Conservation (phyloP, 1,140 invertebrate species). For the Homalodisca vitripennis region DNA sequence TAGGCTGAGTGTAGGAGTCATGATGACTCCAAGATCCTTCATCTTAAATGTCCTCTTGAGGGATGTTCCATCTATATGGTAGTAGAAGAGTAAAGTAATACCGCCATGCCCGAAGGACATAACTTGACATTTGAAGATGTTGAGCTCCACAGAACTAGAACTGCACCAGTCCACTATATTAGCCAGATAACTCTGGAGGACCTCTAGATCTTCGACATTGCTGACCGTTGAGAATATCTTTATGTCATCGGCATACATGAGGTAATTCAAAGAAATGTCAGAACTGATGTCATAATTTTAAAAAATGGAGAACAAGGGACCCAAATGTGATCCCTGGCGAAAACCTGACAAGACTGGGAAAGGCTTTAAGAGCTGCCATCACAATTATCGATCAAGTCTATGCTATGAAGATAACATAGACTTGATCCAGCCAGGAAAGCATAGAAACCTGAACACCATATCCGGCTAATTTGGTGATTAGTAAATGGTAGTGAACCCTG, state of each 20-base stretch:
- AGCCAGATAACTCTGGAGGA: not conserved
- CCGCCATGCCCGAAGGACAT: not conserved
- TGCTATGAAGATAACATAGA: not conserved
- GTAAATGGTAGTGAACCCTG: slow-evolving; percentile 30
- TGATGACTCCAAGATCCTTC: not conserved
- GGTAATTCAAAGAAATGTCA: not conserved
- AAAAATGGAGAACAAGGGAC: not conserved
- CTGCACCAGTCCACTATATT: not conserved
- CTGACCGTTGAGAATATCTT: not conserved
- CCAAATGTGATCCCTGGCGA: not conserved
- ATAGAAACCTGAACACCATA: slow-evolving; percentile 23
- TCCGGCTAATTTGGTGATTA: slow-evolving; percentile 27
- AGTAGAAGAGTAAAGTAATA: not conserved
- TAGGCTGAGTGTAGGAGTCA: not conserved
- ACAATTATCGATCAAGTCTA: not conserved
- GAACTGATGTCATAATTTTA: not conserved
- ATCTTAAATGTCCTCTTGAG: not conserved
- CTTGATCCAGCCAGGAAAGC: not conserved
- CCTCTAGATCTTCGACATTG: not conserved
- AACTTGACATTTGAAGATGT: not conserved
- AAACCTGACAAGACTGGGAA: not conserved
- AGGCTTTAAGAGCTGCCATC: not conserved
- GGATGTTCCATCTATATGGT: not conserved
- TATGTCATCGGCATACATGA: not conserved
- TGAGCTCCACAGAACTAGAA: not conserved